Conservation (phyloP, 2,888 invertebrate genomes). For the Chaetogeoica ovagalla region DNA sequence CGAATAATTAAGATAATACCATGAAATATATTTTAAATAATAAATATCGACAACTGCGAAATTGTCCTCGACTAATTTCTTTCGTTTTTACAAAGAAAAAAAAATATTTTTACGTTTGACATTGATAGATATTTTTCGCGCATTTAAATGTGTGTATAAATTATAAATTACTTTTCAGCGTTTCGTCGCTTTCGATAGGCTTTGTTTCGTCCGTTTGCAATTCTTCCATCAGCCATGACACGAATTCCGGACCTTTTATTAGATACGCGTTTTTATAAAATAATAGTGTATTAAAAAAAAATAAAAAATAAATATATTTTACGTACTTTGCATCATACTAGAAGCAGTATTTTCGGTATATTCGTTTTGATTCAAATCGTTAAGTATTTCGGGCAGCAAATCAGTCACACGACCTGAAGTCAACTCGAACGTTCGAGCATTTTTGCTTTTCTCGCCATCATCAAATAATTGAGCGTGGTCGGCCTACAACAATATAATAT, state of each 20-base stretch:
- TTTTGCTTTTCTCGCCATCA: slow-evolving; percentile 6
- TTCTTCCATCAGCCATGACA: slow-evolving; percentile 25
- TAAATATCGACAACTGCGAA: too few relatives aligned
- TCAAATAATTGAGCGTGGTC: slow-evolving; percentile 21
- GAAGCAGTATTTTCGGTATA: neutral
- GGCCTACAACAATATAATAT: slow-evolving; percentile 9
- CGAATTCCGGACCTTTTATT: slow-evolving; percentile 14
- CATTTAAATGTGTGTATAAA: neutral
- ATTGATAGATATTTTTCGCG: too few relatives aligned
- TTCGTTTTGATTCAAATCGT: slow-evolving; percentile 15
- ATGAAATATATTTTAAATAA: too few relatives aligned
- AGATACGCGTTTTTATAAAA: neutral
- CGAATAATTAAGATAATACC: too few relatives aligned
- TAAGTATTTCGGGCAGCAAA: slow-evolving; percentile 19
- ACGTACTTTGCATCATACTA: neutral
- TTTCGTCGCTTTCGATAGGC: slow-evolving; percentile 5
- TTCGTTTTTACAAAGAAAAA: too few relatives aligned
- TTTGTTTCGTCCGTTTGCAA: neutral
- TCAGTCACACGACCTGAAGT: slow-evolving; percentile 21
- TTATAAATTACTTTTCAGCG: slow-evolving; percentile 21
- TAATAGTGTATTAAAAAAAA: neutral
- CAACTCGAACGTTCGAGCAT: neutral
- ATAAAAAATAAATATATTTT: too few relatives aligned
- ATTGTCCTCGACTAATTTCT: too few relatives aligned
- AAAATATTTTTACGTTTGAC: too few relatives aligned